Base-by-base conservation (phyloP, 2,888 invertebrate genomes). In the Drosophila helvetica region DNA sequence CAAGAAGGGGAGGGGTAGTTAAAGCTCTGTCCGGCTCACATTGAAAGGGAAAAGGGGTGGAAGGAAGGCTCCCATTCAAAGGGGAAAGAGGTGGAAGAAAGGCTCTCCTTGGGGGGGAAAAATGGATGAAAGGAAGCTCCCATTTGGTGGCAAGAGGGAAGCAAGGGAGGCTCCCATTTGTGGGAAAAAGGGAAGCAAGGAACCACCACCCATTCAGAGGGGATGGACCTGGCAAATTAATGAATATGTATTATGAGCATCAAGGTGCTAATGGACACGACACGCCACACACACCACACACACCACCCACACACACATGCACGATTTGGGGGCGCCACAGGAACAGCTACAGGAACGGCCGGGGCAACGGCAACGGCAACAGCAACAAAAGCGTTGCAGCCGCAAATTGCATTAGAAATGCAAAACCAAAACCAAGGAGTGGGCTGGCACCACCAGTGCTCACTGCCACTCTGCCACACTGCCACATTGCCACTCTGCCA, bases 221-320 rank as follows among this genome's bases (percentile, higher is more conserved):
- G 48, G 38, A 38, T 38, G 46, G 46, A 63, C 56, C 78, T 69
- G 56, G 74, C 76, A 48, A 80, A 86, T 88, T 88, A 83, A 83
- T 83, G 83, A 86, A 88, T 88, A 86, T 88, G 89, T 84, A 83
- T 88, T 88, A 88, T 86, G 74, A 71, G 77, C 89, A 88, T 78
- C 87, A 86, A 83, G 83, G 83, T 83, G 83, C 88, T 83, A 83
- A 83, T 83, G 89, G 83, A 86, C 88, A 83, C 87, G 89, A 84
- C 83, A 88, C 89, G 89, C 85, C 83, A 88, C 85, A 84, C 84
- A 47, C 46, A 25, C 27, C 27, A 2, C 27, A 55, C 51, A 33
- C 18, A 25, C 22, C 2, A 8, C 27, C 7, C 27, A 27, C 8
- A 27, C 27, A 22, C 19, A 19, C 19, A 19, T 25, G 25, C 22